Percentiles rank a stretch among this genome's conserved stretches.
phyloP scores from a whole-genome alignment of 2,888 invertebrate species.

The Perdita meconis region DNA sequence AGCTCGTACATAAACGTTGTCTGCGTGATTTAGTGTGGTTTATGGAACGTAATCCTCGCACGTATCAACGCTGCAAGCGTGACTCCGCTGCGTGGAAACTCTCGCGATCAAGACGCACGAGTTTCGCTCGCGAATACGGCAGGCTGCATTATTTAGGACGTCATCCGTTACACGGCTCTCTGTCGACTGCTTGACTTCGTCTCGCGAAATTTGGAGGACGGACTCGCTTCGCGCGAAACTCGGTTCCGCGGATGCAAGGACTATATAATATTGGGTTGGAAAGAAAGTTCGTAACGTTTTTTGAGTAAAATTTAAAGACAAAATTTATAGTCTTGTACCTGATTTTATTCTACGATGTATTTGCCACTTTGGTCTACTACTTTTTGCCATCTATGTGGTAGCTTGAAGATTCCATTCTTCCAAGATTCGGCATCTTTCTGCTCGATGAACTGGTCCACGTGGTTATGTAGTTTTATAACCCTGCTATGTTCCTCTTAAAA shows the following conservation, averaged over 20 bases:
- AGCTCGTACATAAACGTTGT: conserved; percentile 14
- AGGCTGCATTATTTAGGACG: conserved; percentile 74
- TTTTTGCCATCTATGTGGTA: no score
- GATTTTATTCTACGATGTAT: no score
- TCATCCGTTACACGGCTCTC: conserved; percentile 62
- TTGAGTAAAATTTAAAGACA: no score
- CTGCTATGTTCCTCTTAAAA: no score
- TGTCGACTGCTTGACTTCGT: conserved; percentile 14
- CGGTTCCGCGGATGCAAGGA: neutral
- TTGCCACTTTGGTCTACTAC: no score
- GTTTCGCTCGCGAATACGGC: conserved; percentile 67
- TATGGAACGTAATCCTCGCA: conserved; percentile 71
- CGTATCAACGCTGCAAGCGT: conserved; percentile 67
- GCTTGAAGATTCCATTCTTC: no score
- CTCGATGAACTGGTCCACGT: no score
- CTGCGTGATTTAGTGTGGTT: conserved; percentile 73
- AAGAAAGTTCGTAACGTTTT: no score
- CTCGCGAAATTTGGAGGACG: conserved; percentile 9
- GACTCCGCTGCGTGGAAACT: conserved; percentile 54
- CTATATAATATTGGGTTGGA: no score
- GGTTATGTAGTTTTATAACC: no score
- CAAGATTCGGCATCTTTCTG: no score
- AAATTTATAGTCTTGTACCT: no score
- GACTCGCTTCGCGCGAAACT: conserved; percentile 10
- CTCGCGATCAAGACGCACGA: conserved; percentile 69